Evolutionary conservation across 2,888 invertebrate genomes (phyloP).

Genomic region (Halocaridina rubra): DNA sequence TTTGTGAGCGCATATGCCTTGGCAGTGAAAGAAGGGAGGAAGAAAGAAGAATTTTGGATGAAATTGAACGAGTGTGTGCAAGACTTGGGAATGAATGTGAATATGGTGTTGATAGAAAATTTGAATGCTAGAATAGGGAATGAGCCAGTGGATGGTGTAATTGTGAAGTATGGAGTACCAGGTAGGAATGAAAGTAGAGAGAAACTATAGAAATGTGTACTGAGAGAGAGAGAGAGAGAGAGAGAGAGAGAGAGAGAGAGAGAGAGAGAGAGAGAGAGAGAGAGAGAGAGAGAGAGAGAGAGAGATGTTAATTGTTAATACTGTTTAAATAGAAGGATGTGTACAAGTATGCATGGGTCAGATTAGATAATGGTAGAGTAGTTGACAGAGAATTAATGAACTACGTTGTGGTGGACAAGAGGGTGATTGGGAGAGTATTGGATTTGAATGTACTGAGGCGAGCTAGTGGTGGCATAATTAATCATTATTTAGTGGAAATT

Average conservation of each 20-base stretch:
- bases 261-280: background rate
- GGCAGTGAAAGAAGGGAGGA: background rate
- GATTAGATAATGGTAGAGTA: too few species aligned
- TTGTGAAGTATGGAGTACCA: too few species aligned
- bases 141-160: too few species aligned
- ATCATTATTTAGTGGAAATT: background rate
- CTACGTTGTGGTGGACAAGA: background rate
- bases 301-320: background rate
- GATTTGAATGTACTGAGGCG: constrained; percentile 2
- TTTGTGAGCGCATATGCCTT: background rate
- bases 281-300: background rate
- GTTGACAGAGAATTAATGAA: background rate
- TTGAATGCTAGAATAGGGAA: too few species aligned
- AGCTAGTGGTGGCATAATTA: background rate
- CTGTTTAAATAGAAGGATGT: too few species aligned
- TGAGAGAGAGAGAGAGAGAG: background rate
- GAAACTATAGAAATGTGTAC: background rate
- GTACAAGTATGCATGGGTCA: too few species aligned
- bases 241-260: background rate
- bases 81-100: too few species aligned
- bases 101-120: too few species aligned
- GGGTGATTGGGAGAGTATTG: background rate
- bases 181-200: too few species aligned
- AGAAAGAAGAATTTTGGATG: too few species aligned
- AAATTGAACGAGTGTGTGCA: too few species aligned